These are phyloP conservation scores for Polypedilum pembai DNA, from an alignment of 1,140 invertebrate species.

Conservation along the genomic window DNA sequence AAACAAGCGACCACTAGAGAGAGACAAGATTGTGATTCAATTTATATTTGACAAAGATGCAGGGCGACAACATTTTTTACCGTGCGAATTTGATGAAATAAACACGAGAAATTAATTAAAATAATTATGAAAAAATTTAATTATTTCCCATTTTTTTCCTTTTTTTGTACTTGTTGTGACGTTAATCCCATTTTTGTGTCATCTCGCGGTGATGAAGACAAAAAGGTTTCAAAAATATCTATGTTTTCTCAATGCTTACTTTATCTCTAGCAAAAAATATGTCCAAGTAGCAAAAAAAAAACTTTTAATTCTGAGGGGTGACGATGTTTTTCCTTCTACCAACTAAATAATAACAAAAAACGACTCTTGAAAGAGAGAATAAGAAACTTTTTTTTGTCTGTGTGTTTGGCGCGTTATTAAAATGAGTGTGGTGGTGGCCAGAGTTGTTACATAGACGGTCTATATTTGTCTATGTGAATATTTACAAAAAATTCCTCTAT, in stretches of 20 bases:
- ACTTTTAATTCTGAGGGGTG: background rate
- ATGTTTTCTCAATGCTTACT: slow-evolving; percentile 25
- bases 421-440: too few relatives aligned
- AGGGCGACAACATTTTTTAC: background rate
- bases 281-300: background rate
- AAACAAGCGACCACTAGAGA: background rate
- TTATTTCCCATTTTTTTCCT: background rate
- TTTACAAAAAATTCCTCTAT: too few relatives aligned
- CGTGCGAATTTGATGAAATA: background rate
- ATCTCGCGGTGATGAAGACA: background rate
- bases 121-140: slow-evolving; percentile 25
- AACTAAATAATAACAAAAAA: background rate
- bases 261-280: slow-evolving; percentile 11
- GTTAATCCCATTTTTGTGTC: slow-evolving; percentile 26
- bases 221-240: slow-evolving; percentile 23
- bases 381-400: background rate
- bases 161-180: slow-evolving; percentile 4
- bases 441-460: too few relatives aligned
- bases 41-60: background rate
- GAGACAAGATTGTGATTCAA: background rate
- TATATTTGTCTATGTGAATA: too few relatives aligned
- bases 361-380: too few relatives aligned
- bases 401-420: background rate
- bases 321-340: slow-evolving; percentile 5
- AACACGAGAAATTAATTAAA: slow-evolving; percentile 22